Percentiles rank a stretch among this genome's conserved stretches.
These are phyloP conservation scores for Syngnathoides biaculeatus DNA, from an alignment of 2,113 vertebrate genomes.

Conservation along the genomic window DNA sequence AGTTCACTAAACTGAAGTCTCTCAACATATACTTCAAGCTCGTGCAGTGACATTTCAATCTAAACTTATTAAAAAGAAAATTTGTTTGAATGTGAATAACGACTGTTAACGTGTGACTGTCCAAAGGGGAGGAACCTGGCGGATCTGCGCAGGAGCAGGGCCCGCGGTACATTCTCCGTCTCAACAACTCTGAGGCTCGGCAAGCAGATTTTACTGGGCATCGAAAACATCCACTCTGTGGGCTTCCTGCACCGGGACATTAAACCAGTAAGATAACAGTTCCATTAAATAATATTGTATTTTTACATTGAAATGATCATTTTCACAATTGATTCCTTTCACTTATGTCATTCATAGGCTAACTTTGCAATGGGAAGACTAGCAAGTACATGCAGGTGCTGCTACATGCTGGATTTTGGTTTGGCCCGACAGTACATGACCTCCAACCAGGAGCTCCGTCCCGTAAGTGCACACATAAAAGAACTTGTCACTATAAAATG, in stretches of 20 bases:
- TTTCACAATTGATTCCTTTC: background rate
- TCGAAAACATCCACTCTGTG: slow-evolving; percentile 97
- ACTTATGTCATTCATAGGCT: slow-evolving; percentile 71
- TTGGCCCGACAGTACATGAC: slow-evolving; percentile 97
- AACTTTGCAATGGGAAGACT: slow-evolving; percentile 98
- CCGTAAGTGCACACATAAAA: slow-evolving; percentile 76
- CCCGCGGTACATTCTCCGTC: slow-evolving; percentile 85
- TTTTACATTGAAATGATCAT: background rate
- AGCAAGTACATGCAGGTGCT: slow-evolving; percentile 92
- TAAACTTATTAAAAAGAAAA: no score
- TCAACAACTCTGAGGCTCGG: slow-evolving; percentile 92
- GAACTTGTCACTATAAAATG: background rate
- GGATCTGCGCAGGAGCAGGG: slow-evolving; percentile 89
- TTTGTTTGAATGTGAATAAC: background rate
- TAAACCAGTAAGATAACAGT: slow-evolving; percentile 83
- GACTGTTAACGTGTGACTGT: background rate
- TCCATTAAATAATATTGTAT: background rate
- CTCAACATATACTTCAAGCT: background rate
- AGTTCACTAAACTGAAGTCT: background rate
- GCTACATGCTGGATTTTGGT: slow-evolving; percentile 98
- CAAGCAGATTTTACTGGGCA: slow-evolving; percentile 90
- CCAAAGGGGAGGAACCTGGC: slow-evolving; percentile 92
- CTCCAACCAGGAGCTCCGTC: slow-evolving; percentile 94
- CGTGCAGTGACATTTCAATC: no score
- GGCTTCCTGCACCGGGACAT: slow-evolving; percentile 97